Evolutionary conservation across 2,113 vertebrate genomes (phyloP).

Genomic region (Megaceryle maxima): DNA sequence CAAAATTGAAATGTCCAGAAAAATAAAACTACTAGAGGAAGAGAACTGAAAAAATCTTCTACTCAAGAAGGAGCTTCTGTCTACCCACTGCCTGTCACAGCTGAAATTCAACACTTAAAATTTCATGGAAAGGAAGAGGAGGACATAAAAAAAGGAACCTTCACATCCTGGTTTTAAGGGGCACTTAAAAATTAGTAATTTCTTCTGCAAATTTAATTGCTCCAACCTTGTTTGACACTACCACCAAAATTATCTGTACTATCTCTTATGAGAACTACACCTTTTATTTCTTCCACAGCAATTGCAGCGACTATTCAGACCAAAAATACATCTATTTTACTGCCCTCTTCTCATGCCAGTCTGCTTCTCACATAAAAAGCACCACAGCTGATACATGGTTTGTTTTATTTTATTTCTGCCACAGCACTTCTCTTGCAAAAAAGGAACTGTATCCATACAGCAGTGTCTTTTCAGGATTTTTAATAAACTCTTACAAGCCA

Average conservation of each 20-base stretch:
- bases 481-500: not conserved
- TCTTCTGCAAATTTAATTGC: not conserved
- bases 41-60: not conserved
- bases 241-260: not conserved
- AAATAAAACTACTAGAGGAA: not conserved
- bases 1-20: not conserved
- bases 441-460: accelerated
- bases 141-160: no score
- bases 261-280: not conserved
- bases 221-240: not conserved
- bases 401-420: not conserved
- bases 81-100: not conserved
- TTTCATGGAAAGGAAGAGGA: no score
- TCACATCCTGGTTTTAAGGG: not conserved
- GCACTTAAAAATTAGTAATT: not conserved
- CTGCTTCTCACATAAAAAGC: not conserved
- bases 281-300: not conserved
- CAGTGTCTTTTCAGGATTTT: not conserved
- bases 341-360: accelerated
- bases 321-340: not conserved
- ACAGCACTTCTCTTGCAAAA: not conserved
- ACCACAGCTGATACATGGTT: not conserved
- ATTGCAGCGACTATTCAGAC: not conserved
- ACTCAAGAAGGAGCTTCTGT: not conserved
- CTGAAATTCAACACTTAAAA: not conserved